A percentile compares a stretch with the other conserved stretches of the same genome.
Evolutionary conservation across 1,140 invertebrate genomes (phyloP).

Genomic region (Drosophila repletoides): DNA sequence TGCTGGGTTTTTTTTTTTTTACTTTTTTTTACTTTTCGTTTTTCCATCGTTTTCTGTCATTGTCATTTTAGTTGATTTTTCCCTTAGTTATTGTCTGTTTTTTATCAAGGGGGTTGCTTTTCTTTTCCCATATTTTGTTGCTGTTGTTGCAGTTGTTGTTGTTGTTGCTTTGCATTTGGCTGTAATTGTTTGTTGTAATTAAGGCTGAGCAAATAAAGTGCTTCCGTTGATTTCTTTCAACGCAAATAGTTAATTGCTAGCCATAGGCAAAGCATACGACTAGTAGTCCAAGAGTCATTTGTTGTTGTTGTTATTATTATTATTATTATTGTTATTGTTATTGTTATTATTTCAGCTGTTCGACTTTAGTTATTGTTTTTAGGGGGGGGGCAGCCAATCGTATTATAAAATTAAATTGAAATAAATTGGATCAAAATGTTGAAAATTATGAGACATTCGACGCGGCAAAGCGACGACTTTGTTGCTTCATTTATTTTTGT

Average conservation of each 20-base stretch:
- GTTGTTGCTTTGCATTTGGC: slow-evolving; percentile 14
- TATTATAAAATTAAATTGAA: slow-evolving; percentile 1
- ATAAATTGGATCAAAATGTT: slow-evolving; percentile 2
- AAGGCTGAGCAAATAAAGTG: slow-evolving; percentile 76
- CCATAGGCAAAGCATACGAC: slow-evolving; percentile 55
- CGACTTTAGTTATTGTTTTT: slow-evolving; percentile 32
- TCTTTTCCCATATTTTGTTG: slow-evolving; percentile 18
- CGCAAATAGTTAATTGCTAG: slow-evolving; percentile 76
- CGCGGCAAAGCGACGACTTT: too few relatives aligned
- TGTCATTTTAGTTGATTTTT: slow-evolving; percentile 45
- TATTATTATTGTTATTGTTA: slow-evolving; percentile 26
- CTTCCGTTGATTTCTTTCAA: slow-evolving; percentile 80
- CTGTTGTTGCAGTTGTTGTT: slow-evolving; percentile 10
- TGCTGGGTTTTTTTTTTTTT: slow-evolving; percentile 36
- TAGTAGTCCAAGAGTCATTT: slow-evolving; percentile 49
- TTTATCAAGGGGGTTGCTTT: slow-evolving; percentile 45
- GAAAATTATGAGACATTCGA: too few relatives aligned
- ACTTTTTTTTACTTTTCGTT: too few relatives aligned
- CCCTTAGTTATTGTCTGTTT: slow-evolving; percentile 48
- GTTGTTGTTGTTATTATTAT: slow-evolving; percentile 29
- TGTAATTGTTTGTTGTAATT: slow-evolving; percentile 79
- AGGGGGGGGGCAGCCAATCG: background rate
- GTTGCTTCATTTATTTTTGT: too few relatives aligned
- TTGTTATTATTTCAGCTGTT: slow-evolving; percentile 24
- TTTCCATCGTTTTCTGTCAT: slow-evolving; percentile 11